These are phyloP conservation scores for Teleopsis dalmanni DNA, from an alignment of 1,140 invertebrate genomes.

Conservation along the genomic window DNA sequence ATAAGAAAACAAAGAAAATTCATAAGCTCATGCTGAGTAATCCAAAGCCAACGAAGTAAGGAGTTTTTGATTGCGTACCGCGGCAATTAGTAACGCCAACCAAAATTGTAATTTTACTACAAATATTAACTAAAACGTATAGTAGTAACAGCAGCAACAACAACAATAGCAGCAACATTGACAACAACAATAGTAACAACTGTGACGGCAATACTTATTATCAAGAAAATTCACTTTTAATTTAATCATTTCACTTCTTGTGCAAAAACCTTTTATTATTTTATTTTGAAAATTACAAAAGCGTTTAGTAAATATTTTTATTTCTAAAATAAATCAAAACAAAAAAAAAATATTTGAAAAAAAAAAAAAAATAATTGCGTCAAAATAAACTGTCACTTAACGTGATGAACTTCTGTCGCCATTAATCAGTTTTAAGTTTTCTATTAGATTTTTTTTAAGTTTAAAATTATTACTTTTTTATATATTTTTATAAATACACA, in stretches of 20 bases:
- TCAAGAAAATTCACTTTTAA: not conserved
- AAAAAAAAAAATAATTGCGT: too few relatives aligned
- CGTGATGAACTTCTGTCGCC: too few relatives aligned
- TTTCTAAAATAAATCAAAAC: too few relatives aligned
- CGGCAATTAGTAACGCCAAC: slow-evolving; percentile 38
- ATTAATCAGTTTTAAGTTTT: too few relatives aligned
- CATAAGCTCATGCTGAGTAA: not conserved
- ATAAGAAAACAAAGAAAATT: not conserved
- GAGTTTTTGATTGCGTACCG: too few relatives aligned
- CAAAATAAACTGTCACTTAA: too few relatives aligned
- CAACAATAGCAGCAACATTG: not conserved
- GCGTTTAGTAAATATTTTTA: slow-evolving; percentile 3
- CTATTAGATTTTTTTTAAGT: too few relatives aligned
- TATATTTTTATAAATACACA: too few relatives aligned
- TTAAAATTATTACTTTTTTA: too few relatives aligned
- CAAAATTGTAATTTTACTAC: not conserved
- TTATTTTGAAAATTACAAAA: not conserved
- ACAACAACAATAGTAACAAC: not conserved
- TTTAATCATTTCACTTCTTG: slow-evolving; percentile 6
- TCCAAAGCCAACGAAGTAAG: not conserved
- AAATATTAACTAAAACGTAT: slow-evolving; percentile 4
- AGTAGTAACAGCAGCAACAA: slow-evolving; percentile 1
- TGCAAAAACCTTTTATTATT: not conserved
- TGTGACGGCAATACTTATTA: not conserved
- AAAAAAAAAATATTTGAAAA: too few relatives aligned